phyloP scores from a whole-genome alignment of 2,888 invertebrate species.

The Celastrina argiolus region DNA sequence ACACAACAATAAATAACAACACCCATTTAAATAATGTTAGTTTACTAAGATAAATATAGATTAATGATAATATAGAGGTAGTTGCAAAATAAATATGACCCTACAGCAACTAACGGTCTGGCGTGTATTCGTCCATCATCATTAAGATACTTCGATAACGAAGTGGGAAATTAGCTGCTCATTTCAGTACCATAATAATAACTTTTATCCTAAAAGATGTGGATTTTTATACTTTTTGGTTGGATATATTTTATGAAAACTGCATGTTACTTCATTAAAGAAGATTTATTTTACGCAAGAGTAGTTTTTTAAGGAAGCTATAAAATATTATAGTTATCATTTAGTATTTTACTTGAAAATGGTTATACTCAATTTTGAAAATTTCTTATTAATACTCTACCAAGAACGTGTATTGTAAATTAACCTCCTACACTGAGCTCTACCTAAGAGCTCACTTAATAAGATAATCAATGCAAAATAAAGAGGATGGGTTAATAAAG shows the following conservation, averaged over 20 bases:
- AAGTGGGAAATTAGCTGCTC: constrained; percentile 10
- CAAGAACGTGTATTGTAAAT: too few species aligned
- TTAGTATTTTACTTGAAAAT: too few species aligned
- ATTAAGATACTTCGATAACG: constrained; percentile 4
- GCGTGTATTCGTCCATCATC: constrained; percentile 18
- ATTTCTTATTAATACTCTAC: too few species aligned
- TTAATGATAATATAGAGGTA: constrained; percentile 12
- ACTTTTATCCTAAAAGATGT: background rate
- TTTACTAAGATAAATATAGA: background rate
- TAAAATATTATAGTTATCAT: too few species aligned
- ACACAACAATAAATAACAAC: too few species aligned
- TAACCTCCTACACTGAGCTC: too few species aligned
- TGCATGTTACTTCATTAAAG: too few species aligned
- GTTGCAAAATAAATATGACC: constrained; percentile 16
- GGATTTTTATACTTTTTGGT: background rate
- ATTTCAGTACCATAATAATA: background rate
- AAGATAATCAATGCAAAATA: background rate
- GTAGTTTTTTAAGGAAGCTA: too few species aligned
- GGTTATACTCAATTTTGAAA: too few species aligned
- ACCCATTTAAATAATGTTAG: too few species aligned
- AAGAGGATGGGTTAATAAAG: background rate
- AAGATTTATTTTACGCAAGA: too few species aligned
- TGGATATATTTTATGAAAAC: too few species aligned
- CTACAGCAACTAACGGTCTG: background rate
- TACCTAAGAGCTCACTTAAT: background rate